Percentiles rank a stretch among this genome's conserved stretches.
These are phyloP conservation scores for Solea senegalensis DNA, from an alignment of 2,113 vertebrate species.

Conservation along the genomic window DNA sequence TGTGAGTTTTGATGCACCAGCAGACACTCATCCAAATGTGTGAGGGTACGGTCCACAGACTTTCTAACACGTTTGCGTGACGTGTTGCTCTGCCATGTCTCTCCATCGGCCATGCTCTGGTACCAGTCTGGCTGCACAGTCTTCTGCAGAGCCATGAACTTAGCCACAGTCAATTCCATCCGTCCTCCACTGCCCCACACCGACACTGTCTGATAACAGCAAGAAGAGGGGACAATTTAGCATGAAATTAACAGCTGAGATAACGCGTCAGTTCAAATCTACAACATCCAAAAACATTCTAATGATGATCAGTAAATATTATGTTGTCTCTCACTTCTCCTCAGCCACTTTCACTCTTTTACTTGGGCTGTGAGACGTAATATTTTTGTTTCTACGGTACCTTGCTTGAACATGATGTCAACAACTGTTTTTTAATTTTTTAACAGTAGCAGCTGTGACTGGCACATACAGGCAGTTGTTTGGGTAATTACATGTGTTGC, in stretches of 20 bases:
- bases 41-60: conserved; percentile 92
- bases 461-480: too few relatives aligned
- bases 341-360: too few relatives aligned
- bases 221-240: not conserved
- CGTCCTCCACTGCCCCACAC: conserved; percentile 93
- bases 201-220: conserved; percentile 85
- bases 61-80: conserved; percentile 89
- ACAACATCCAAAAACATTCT: too few relatives aligned
- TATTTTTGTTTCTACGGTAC: too few relatives aligned
- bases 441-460: too few relatives aligned
- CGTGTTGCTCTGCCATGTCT: conserved; percentile 81
- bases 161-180: conserved; percentile 88
- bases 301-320: too few relatives aligned
- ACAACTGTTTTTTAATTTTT: too few relatives aligned
- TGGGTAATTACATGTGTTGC: too few relatives aligned
- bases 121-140: conserved; percentile 91
- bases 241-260: not conserved
- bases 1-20: conserved; percentile 84
- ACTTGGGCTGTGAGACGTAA: too few relatives aligned
- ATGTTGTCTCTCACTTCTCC: too few relatives aligned
- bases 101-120: conserved; percentile 94
- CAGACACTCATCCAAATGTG: conserved; percentile 90
- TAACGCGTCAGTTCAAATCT: too few relatives aligned
- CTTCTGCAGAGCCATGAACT: conserved; percentile 91
- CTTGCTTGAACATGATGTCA: too few relatives aligned